Evolutionary conservation across 2,888 invertebrate species (phyloP).

Genomic region (Aphodius sticticus): DNA sequence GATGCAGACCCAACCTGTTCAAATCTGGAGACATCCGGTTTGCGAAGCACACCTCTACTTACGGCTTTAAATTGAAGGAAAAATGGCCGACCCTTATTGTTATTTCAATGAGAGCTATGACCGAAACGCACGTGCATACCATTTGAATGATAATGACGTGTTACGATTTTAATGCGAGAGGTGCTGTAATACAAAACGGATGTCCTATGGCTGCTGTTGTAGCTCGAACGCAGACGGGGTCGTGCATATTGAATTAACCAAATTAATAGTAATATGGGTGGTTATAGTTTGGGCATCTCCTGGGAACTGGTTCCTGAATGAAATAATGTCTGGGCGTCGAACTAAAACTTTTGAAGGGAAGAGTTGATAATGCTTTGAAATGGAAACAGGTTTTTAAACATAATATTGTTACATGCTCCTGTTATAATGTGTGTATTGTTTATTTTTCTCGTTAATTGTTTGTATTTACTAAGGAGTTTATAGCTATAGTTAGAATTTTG

Average conservation of each 20-base stretch:
- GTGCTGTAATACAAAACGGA: neutral
- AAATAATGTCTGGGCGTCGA: no score
- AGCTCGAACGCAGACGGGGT: neutral
- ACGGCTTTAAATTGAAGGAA: neutral
- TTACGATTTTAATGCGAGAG: neutral
- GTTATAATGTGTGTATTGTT: no score
- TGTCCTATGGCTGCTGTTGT: neutral
- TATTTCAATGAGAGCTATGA: neutral
- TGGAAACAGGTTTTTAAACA: no score
- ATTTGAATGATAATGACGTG: conserved; percentile 4
- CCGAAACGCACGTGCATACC: conserved; percentile 4
- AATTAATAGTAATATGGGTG: neutral
- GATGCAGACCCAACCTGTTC: neutral
- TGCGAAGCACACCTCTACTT: neutral
- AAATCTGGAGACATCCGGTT: neutral
- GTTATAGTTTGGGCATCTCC: neutral
- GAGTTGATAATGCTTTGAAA: no score
- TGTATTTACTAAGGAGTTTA: no score
- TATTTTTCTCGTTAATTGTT: no score
- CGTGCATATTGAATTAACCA: conserved; percentile 4
- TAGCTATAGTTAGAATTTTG: no score
- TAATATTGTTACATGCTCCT: no score
- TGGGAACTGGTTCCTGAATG: neutral
- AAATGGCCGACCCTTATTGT: conserved; percentile 4
- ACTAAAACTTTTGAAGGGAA: no score